phyloP scores from a whole-genome alignment of 2,888 invertebrate genomes.

The Anodontia alba region DNA sequence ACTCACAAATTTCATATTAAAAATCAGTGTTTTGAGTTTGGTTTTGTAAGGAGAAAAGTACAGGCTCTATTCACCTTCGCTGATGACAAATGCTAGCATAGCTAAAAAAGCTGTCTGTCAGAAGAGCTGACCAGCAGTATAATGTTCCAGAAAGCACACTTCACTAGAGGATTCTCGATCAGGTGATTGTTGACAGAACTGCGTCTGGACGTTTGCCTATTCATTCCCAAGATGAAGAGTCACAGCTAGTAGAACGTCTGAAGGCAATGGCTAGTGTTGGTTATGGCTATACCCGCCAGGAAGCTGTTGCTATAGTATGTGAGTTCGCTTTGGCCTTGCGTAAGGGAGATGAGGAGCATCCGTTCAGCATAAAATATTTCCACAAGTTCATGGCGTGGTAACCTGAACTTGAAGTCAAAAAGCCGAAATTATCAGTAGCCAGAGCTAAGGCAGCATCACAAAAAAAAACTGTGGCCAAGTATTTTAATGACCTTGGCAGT shows the following conservation, averaged over 20 bases:
- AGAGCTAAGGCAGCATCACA: no score
- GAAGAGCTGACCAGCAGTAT: neutral
- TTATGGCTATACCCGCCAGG: constrained; percentile 1
- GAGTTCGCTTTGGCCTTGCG: neutral
- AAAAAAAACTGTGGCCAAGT: no score
- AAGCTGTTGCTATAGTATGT: neutral
- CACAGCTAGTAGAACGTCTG: neutral
- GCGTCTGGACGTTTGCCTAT: neutral
- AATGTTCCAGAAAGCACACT: neutral
- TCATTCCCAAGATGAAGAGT: neutral
- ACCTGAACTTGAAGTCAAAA: neutral
- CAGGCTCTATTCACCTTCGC: no score
- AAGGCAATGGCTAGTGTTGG: neutral
- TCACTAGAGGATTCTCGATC: neutral
- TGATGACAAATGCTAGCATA: constrained; percentile 6
- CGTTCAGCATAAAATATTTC: neutral
- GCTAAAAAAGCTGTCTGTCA: neutral
- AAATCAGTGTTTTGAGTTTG: no score
- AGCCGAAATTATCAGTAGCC: neutral
- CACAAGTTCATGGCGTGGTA: neutral
- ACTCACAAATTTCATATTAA: no score
- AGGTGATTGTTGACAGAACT: neutral
- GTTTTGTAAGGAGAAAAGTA: no score
- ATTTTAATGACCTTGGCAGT: no score
- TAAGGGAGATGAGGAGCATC: neutral